phyloP scores from a whole-genome alignment of 2,797 vertebrate species.

The Rallus crepitans region DNA sequence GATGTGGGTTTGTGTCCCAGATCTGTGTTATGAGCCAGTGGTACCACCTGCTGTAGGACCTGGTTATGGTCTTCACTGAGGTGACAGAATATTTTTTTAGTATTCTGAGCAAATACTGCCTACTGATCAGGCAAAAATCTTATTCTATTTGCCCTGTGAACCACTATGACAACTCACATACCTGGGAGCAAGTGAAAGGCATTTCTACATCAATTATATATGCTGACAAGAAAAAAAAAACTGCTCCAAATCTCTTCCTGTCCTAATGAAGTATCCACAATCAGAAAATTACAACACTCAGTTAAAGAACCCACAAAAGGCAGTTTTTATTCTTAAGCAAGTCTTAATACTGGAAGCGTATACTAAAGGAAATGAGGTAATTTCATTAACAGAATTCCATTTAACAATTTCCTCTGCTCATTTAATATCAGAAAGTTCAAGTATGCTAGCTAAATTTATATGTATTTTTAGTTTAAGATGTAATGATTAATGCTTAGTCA shows the following conservation, averaged over 20 bases:
- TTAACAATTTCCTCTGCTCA: neutral
- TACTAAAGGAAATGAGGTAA: neutral
- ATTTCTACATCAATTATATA: neutral
- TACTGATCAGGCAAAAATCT: neutral
- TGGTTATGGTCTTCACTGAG: neutral
- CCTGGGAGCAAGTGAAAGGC: neutral
- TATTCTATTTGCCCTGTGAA: neutral
- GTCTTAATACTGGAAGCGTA: neutral
- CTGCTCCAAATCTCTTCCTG: neutral
- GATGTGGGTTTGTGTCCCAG: neutral
- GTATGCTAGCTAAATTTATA: neutral
- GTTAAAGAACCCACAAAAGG: neutral
- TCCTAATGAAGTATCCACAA: neutral
- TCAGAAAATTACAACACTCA: neutral
- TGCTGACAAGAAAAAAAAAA: neutral
- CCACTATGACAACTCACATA: accelerated
- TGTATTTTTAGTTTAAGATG: neutral
- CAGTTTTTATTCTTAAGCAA: neutral
- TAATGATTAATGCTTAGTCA: neutral
- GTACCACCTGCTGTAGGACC: neutral
- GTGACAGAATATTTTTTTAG: neutral
- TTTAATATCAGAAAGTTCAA: neutral
- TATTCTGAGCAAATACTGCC: neutral
- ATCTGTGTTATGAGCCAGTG: neutral
- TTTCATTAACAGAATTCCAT: neutral